Percentiles rank a stretch among this genome's conserved stretches.
phyloP scores from a whole-genome alignment of 2,113 vertebrate genomes.

The Dicaeum eximium region DNA sequence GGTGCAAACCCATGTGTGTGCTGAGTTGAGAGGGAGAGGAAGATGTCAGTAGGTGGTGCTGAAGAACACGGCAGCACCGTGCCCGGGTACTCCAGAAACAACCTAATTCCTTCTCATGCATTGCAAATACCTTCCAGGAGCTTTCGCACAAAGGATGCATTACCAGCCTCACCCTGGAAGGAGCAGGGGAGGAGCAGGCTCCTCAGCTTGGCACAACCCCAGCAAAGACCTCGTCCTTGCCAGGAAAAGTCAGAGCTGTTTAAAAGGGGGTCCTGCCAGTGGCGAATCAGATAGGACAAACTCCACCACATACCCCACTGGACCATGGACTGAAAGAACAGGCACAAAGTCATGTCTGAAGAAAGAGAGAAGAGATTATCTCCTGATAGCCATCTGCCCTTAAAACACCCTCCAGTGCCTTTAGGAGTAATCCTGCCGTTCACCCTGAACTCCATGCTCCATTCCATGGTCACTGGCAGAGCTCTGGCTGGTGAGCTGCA shows the following conservation, averaged over 20 bases:
- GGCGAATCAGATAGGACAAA: neutral
- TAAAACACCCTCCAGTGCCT: neutral
- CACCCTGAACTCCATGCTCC: neutral
- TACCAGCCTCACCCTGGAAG: neutral
- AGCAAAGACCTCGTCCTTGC: neutral
- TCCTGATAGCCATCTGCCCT: neutral
- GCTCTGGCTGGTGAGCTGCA: neutral
- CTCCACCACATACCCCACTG: neutral
- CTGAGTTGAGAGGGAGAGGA: neutral
- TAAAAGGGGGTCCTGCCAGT: neutral
- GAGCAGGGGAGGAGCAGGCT: neutral
- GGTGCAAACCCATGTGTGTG: fast-evolving
- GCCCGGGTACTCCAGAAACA: neutral
- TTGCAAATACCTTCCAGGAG: slow-evolving; percentile 12
- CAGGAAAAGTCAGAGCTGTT: neutral
- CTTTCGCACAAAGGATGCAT: slow-evolving; percentile 15
- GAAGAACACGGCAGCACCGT: neutral
- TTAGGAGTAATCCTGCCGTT: neutral
- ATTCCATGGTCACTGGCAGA: neutral
- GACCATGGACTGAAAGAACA: neutral
- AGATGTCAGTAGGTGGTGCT: slow-evolving; percentile 52
- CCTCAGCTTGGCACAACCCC: neutral
- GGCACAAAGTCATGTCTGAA: neutral
- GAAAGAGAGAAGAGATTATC: neutral
- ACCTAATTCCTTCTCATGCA: neutral